Evolutionary conservation across 2,113 vertebrate species (phyloP).

Genomic region (Brevimyrus niger): DNA sequence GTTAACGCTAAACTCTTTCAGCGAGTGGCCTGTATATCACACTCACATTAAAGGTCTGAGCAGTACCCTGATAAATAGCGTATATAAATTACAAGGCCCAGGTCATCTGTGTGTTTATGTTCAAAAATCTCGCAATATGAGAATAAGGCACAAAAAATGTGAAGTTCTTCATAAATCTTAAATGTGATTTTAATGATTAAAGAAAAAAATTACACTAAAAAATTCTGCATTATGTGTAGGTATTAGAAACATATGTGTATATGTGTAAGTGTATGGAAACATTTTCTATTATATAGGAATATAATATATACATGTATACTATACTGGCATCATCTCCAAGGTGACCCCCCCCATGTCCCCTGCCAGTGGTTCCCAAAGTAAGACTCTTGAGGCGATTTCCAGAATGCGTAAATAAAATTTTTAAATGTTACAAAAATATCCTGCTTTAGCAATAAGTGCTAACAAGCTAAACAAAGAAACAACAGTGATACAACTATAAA

Average conservation of each 20-base stretch:
- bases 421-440: no score
- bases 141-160: background rate
- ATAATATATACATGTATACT: background rate
- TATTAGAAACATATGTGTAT: background rate
- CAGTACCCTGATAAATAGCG: constrained; percentile 61
- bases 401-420: no score
- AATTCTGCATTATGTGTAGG: background rate
- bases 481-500: background rate
- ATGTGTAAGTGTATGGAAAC: background rate
- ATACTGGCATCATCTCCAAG: no score
- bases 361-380: no score
- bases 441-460: no score
- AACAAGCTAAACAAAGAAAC: background rate
- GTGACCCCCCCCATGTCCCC: no score
- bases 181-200: background rate
- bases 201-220: background rate
- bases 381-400: no score
- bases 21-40: constrained; percentile 60
- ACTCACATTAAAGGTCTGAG: constrained; percentile 47
- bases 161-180: background rate
- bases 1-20: constrained; percentile 64
- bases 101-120: constrained; percentile 30
- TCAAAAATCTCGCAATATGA: background rate
- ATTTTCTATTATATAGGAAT: background rate
- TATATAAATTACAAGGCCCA: constrained; percentile 44